These are phyloP conservation scores for Limanda limanda DNA, from an alignment of 2,113 vertebrate species.

Conservation along the genomic window DNA sequence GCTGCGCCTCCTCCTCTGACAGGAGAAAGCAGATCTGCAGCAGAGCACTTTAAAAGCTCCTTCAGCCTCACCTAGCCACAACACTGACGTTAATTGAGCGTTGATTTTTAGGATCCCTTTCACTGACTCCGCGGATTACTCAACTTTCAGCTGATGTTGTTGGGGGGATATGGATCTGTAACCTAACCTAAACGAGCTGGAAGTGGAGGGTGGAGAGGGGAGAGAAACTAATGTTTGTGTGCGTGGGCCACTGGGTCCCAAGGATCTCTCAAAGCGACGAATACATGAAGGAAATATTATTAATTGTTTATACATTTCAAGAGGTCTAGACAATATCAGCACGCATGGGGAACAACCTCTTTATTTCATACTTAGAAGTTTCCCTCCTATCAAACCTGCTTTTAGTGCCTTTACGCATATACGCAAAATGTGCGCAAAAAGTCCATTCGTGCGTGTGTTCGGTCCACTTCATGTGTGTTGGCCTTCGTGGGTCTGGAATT, in stretches of 20 bases:
- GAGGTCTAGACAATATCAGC: neutral
- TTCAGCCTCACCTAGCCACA: slow-evolving; percentile 83
- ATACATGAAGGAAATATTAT: neutral
- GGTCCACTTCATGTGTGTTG: slow-evolving; percentile 8
- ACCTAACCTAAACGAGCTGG: slow-evolving; percentile 8
- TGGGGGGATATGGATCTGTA: slow-evolving; percentile 34
- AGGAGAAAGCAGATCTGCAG: slow-evolving; percentile 70
- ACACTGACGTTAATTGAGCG: slow-evolving; percentile 82
- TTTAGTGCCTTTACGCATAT: neutral
- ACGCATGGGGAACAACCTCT: neutral
- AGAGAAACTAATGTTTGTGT: slow-evolving; percentile 7
- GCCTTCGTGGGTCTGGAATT: slow-evolving; percentile 43
- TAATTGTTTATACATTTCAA: neutral
- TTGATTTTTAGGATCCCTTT: slow-evolving; percentile 81
- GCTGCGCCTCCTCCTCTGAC: slow-evolving; percentile 32
- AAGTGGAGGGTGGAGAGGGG: neutral
- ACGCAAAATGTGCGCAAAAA: neutral
- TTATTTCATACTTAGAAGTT: neutral
- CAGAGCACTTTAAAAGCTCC: slow-evolving; percentile 79
- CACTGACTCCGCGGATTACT: slow-evolving; percentile 74
- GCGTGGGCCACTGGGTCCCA: neutral
- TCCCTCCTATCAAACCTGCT: neutral
- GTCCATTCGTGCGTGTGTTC: slow-evolving; percentile 1
- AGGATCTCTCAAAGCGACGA: neutral
- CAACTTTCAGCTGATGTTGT: slow-evolving; percentile 47